Percentiles rank a stretch among this genome's conserved stretches.
Evolutionary conservation across 2,888 invertebrate genomes (phyloP).

Genomic region (Pristionchus arcanus): DNA sequence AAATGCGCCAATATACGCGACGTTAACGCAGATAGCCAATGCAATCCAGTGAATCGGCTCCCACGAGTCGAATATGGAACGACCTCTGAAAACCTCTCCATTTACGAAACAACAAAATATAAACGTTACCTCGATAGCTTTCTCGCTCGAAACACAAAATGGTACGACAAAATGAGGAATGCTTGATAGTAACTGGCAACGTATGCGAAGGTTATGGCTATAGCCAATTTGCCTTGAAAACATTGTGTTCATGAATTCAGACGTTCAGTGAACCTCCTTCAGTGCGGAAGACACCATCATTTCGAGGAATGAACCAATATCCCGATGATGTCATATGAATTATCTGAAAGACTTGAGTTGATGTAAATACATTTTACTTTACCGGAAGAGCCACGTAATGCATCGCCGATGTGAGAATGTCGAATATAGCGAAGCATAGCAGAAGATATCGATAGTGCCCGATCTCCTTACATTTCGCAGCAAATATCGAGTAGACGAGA

Average conservation of each 20-base stretch:
- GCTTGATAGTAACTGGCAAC: not conserved
- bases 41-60: not conserved
- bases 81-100: not conserved
- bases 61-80: not conserved
- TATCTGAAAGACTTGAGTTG: no score
- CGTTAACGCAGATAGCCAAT: not conserved
- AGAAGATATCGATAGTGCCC: slow-evolving; percentile 10
- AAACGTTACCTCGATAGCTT: not conserved
- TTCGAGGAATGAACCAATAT: not conserved
- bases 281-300: not conserved
- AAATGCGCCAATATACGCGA: not conserved
- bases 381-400: slow-evolving; percentile 17
- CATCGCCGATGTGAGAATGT: not conserved
- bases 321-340: slow-evolving; percentile 1
- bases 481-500: not conserved
- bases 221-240: not conserved
- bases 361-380: no score
- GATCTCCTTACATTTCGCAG: not conserved
- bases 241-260: not conserved
- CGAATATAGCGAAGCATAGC: not conserved
- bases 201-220: not conserved
- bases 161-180: slow-evolving; percentile 20
- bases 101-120: not conserved
- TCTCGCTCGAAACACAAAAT: not conserved
- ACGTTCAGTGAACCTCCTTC: not conserved